Conservation (phyloP, 37 sponge, comb jelly and placozoan species). For the Geodia barretti region DNA sequence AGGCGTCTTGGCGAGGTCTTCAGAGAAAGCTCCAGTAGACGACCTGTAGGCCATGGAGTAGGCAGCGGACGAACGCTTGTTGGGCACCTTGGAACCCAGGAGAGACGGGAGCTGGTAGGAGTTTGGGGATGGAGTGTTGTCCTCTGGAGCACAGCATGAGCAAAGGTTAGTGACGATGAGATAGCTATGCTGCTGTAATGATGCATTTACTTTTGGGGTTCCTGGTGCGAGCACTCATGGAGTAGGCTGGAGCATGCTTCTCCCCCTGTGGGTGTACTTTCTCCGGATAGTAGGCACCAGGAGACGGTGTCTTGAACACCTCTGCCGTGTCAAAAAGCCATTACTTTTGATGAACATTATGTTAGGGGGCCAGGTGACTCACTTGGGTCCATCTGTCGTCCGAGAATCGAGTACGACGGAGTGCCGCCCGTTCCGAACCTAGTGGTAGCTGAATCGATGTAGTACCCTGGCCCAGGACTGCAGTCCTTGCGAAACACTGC, state of each 20-base stretch:
- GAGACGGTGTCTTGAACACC: conserved; percentile 88
- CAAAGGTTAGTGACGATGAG: too few species aligned
- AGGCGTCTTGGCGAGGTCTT: conserved; percentile 95
- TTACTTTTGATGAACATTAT: background rate
- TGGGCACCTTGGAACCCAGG: conserved; percentile 88
- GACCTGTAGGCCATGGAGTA: conserved; percentile 88
- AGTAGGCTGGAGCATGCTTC: conserved; percentile 90
- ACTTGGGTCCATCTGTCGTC: conserved; percentile 88
- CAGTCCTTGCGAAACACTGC: conserved; percentile 88
- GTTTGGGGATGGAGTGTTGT: conserved; percentile 90
- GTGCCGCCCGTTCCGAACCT: conserved; percentile 91
- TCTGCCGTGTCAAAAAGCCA: conserved; percentile 31
- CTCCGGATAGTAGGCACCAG: conserved; percentile 94
- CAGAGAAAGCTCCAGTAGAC: conserved; percentile 84
- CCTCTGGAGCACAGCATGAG: conserved; percentile 68
- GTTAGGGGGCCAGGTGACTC: conserved; percentile 16
- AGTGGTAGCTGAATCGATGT: conserved; percentile 73
- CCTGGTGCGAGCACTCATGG: conserved; percentile 89
- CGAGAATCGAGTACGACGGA: conserved; percentile 95
- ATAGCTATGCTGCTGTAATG: background rate
- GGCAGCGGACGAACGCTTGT: conserved; percentile 74
- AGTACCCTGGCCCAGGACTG: conserved; percentile 97
- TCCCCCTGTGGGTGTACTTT: conserved; percentile 94
- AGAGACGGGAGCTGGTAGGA: conserved; percentile 92
- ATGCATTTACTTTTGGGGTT: conserved; percentile 73